These are phyloP conservation scores for Amitus sp. DNA, from an alignment of 2,888 invertebrate genomes.

Conservation along the genomic window DNA sequence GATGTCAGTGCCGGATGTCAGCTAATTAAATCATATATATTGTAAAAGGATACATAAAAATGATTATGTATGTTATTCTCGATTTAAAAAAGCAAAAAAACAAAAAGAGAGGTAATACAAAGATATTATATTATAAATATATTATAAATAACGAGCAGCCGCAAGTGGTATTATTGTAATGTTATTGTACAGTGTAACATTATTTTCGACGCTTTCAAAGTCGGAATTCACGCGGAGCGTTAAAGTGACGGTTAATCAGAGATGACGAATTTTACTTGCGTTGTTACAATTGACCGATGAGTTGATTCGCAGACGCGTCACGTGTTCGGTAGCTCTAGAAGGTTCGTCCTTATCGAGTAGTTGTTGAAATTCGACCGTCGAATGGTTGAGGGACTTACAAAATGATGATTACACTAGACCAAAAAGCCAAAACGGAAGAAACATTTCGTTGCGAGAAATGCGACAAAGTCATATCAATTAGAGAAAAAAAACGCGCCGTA, in stretches of 20 bases:
- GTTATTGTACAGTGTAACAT: slow-evolving; percentile 53
- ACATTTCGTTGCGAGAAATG: slow-evolving; percentile 6
- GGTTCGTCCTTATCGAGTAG: slow-evolving; percentile 28
- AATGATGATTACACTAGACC: background rate
- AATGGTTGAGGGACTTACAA: too few relatives aligned
- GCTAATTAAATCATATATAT: slow-evolving; percentile 5
- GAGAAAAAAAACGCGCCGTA: slow-evolving; percentile 8
- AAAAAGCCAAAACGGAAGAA: slow-evolving; percentile 12
- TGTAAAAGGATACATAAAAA: background rate
- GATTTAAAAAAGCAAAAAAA: background rate
- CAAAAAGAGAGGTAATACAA: slow-evolving; percentile 7
- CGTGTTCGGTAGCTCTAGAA: slow-evolving; percentile 45
- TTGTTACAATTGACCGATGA: slow-evolving; percentile 40
- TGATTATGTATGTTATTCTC: slow-evolving; percentile 5
- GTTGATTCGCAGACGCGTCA: slow-evolving; percentile 43
- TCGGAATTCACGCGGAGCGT: slow-evolving; percentile 29
- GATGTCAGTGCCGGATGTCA: slow-evolving; percentile 5
- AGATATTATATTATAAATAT: slow-evolving; percentile 20
- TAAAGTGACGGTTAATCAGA: slow-evolving; percentile 21
- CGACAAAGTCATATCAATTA: slow-evolving; percentile 26
- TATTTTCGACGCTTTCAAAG: slow-evolving; percentile 46
- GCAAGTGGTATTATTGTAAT: slow-evolving; percentile 51
- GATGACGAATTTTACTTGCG: slow-evolving; percentile 13
- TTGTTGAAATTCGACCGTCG: slow-evolving; percentile 24
- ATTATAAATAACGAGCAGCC: slow-evolving; percentile 38